These are phyloP conservation scores for Notolabrus celidotus DNA, from an alignment of 2,797 vertebrate species.

Conservation along the genomic window DNA sequence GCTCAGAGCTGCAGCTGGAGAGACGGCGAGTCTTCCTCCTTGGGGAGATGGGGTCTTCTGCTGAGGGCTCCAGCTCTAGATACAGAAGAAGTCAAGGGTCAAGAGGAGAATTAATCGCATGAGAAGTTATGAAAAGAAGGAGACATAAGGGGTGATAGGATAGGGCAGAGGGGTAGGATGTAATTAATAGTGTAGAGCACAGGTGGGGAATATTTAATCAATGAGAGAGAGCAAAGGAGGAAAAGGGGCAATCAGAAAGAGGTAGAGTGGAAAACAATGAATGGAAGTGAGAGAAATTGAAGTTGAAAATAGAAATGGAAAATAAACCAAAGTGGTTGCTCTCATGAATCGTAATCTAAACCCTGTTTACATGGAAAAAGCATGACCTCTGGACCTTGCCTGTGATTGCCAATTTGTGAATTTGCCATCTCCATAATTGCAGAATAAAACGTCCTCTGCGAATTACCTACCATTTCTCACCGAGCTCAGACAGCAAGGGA, in stretches of 20 bases:
- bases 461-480: no score
- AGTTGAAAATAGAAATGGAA: not conserved
- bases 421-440: no score
- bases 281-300: not conserved
- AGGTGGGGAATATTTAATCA: no score
- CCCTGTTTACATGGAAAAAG: no score
- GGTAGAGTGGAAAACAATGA: not conserved
- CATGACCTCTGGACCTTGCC: no score
- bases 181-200: no score
- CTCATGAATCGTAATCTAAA: no score
- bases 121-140: not conserved
- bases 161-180: not conserved
- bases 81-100: not conserved
- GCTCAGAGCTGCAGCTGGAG: slow-evolving; percentile 95
- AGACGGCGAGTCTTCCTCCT: slow-evolving; percentile 91
- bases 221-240: no score
- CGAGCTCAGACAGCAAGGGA: no score
- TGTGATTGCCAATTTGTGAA: no score
- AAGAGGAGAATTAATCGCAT: not conserved
- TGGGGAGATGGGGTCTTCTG: slow-evolving; percentile 91
- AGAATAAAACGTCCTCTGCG: no score
- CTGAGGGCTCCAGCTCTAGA: slow-evolving; percentile 88
- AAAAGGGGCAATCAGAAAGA: not conserved
- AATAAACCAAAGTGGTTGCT: no score
- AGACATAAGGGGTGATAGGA: not conserved